These are phyloP conservation scores for Sphinx pinastri DNA, from an alignment of 2,888 invertebrate species.

Conservation along the genomic window DNA sequence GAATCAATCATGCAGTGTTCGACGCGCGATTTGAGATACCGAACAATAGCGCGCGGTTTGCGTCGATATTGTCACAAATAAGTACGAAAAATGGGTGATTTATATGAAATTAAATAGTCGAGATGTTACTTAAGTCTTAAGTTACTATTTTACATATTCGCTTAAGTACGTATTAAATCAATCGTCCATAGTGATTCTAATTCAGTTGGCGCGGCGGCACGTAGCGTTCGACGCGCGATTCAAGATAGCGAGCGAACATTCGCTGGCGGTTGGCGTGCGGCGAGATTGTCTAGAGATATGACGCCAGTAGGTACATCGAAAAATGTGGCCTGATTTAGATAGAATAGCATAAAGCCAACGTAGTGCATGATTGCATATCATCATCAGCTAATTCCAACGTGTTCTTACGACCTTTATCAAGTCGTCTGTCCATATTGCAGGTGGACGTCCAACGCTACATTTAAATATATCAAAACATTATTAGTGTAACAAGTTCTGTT, in stretches of 20 bases:
- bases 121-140: too few species aligned
- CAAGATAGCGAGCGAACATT: conserved; percentile 10
- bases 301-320: not conserved
- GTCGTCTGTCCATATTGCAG: too few species aligned
- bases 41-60: conserved; percentile 2
- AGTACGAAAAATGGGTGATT: not conserved
- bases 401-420: too few species aligned
- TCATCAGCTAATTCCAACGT: too few species aligned
- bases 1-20: conserved; percentile 1
- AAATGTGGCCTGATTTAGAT: not conserved
- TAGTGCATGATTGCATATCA: too few species aligned
- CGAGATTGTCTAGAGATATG: conserved; percentile 2
- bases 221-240: conserved; percentile 17
- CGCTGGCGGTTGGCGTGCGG: conserved; percentile 1
- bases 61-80: not conserved
- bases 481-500: too few species aligned
- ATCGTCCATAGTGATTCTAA: not conserved
- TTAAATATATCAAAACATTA: too few species aligned
- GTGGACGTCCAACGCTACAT: too few species aligned
- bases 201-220: not conserved
- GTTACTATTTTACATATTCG: not conserved
- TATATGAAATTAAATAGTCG: not conserved
- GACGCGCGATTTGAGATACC: conserved; percentile 17
- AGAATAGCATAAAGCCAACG: too few species aligned
- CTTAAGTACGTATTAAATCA: not conserved